Conservation (phyloP, 2,113 vertebrate species). For the Argyrosomus japonicus region DNA sequence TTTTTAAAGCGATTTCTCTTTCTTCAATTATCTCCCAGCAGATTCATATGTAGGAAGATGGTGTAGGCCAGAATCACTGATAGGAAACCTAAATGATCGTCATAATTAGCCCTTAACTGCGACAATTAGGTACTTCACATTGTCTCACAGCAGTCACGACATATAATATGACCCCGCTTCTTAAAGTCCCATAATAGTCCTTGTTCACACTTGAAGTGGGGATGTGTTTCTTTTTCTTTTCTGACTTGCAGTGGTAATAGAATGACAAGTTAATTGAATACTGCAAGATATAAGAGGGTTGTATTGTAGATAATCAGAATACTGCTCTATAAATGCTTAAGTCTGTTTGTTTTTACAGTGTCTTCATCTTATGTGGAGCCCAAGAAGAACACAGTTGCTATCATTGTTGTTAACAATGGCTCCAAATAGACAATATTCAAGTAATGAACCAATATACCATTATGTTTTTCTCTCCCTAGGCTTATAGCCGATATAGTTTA, state of each 20-base stretch:
- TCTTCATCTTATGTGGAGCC: background rate
- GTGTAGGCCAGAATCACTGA: slow-evolving; percentile 61
- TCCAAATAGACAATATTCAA: slow-evolving; percentile 1
- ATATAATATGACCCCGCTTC: slow-evolving; percentile 21
- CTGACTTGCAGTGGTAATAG: background rate
- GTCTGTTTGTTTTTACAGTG: background rate
- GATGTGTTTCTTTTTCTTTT: background rate
- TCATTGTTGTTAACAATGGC: background rate
- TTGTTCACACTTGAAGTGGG: slow-evolving; percentile 19
- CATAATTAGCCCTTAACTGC: slow-evolving; percentile 56
- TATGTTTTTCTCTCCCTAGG: slow-evolving; percentile 74
- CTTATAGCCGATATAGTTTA: slow-evolving; percentile 81
- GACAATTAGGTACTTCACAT: slow-evolving; percentile 54
- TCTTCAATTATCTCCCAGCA: slow-evolving; percentile 48
- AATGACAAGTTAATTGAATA: background rate
- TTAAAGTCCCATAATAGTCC: slow-evolving; percentile 6
- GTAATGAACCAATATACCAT: slow-evolving; percentile 38
- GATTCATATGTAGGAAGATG: slow-evolving; percentile 53
- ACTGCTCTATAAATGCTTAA: background rate
- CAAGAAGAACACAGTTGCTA: background rate
- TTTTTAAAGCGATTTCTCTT: slow-evolving; percentile 14
- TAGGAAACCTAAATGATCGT: slow-evolving; percentile 49
- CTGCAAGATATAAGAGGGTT: background rate
- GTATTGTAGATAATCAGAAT: background rate
- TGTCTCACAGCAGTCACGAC: slow-evolving; percentile 1